A percentile compares a stretch with the other conserved stretches of the same genome.
Evolutionary conservation across 2,888 invertebrate genomes (phyloP).

Genomic region (Lottia scabra): DNA sequence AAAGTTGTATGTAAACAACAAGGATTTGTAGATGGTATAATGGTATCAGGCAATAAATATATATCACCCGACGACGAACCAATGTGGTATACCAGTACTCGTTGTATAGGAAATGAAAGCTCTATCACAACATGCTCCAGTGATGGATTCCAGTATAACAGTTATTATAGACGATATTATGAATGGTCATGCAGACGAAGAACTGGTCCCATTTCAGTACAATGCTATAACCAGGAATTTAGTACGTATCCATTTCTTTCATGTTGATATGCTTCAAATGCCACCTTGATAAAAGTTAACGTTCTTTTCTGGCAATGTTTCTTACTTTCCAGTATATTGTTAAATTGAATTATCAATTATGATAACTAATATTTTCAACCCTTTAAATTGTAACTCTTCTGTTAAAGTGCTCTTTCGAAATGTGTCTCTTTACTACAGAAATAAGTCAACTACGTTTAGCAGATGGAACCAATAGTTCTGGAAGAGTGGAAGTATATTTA

Average conservation of each 20-base stretch:
- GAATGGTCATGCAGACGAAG: constrained; percentile 2
- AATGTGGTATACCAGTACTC: constrained; percentile 43
- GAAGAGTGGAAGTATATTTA: constrained; percentile 77
- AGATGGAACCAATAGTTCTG: constrained; percentile 73
- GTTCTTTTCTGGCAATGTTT: too few species aligned
- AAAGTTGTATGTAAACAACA: constrained; percentile 46
- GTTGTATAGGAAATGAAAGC: constrained; percentile 46
- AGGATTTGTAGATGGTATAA: constrained; percentile 29
- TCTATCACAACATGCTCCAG: constrained; percentile 40
- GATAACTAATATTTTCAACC: too few species aligned
- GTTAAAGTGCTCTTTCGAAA: too few species aligned
- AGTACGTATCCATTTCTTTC: constrained; percentile 34
- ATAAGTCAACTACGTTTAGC: constrained; percentile 75
- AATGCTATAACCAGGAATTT: constrained; percentile 45
- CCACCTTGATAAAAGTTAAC: background rate
- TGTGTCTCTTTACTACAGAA: constrained; percentile 29
- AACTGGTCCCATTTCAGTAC: constrained; percentile 35
- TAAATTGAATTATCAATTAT: too few species aligned
- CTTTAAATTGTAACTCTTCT: too few species aligned
- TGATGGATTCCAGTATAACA: constrained; percentile 48
- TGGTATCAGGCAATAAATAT: constrained; percentile 31
- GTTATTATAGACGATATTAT: constrained; percentile 12
- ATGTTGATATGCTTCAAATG: background rate
- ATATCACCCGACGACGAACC: constrained; percentile 37
- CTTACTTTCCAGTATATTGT: too few species aligned